A percentile compares a stretch with the other conserved stretches of the same genome.
Evolutionary conservation across 2,113 vertebrate species (phyloP).

Genomic region (Calyptomena viridis): DNA sequence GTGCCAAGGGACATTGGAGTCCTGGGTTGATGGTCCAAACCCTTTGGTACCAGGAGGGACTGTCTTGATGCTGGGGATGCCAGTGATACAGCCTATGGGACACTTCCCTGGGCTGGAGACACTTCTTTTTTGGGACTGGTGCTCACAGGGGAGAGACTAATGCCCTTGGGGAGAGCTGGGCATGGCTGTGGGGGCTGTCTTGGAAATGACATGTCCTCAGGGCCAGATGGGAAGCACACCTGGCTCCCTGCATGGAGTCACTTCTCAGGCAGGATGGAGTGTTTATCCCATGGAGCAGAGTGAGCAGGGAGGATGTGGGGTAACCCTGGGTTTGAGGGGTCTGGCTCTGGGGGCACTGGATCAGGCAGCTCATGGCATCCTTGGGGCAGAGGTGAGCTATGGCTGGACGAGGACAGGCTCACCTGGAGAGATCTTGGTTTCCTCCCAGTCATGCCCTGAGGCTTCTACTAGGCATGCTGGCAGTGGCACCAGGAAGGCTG

Average conservation of each 20-base stretch:
- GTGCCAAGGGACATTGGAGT: not conserved
- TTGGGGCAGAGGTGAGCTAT: not conserved
- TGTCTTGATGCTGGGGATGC: not conserved
- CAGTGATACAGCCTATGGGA: not conserved
- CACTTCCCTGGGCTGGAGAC: not conserved
- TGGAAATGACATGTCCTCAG: not conserved
- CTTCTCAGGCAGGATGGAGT: not conserved
- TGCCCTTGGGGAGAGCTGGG: not conserved
- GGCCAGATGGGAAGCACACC: not conserved
- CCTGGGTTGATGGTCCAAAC: not conserved
- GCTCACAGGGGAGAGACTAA: not conserved
- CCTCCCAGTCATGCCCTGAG: accelerated
- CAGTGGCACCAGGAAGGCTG: not conserved
- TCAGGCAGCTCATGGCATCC: not conserved
- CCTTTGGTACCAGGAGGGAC: not conserved
- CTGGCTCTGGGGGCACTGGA: accelerated
- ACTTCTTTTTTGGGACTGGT: not conserved
- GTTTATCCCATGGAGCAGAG: not conserved
- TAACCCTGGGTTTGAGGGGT: not conserved
- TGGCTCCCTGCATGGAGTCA: accelerated
- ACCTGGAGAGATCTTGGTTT: not conserved
- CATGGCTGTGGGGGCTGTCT: accelerated
- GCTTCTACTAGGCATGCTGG: not conserved
- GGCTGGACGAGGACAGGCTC: not conserved
- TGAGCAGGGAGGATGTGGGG: not conserved